Evolutionary conservation across 2,888 invertebrate species (phyloP).

Genomic region (Rhingia campestris): DNA sequence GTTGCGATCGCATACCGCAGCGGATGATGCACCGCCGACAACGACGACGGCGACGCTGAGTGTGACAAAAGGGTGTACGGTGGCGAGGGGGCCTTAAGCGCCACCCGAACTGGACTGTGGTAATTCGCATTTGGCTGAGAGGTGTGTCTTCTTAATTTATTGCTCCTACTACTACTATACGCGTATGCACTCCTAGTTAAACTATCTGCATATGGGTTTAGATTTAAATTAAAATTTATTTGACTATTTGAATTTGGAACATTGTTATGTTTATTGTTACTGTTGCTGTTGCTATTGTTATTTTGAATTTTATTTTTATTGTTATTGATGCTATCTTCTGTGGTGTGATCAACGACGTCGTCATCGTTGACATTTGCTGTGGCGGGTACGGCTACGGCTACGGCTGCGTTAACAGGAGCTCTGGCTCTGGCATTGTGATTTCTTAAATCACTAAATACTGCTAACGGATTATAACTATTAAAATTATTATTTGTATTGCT

Average conservation of each 20-base stretch:
- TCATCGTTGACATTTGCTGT: slow-evolving; percentile 45
- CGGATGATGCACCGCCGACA: slow-evolving; percentile 47
- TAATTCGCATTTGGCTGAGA: slow-evolving; percentile 74
- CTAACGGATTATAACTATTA: slow-evolving; percentile 70
- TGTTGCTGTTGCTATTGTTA: slow-evolving; percentile 59
- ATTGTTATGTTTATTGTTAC: slow-evolving; percentile 75
- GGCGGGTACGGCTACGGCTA: slow-evolving; percentile 51
- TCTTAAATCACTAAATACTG: slow-evolving; percentile 72
- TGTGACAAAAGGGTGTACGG: slow-evolving; percentile 35
- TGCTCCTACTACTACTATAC: slow-evolving; percentile 75
- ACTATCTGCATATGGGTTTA: slow-evolving; percentile 72
- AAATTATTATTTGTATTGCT: slow-evolving; percentile 68
- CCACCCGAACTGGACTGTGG: slow-evolving; percentile 76
- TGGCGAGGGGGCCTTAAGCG: slow-evolving; percentile 15
- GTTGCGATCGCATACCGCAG: slow-evolving; percentile 72
- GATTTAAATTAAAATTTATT: slow-evolving; percentile 76
- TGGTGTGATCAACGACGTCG: not conserved
- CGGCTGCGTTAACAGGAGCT: slow-evolving; percentile 66
- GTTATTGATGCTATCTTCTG: slow-evolving; percentile 48
- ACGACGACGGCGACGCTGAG: slow-evolving; percentile 11
- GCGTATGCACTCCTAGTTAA: slow-evolving; percentile 75
- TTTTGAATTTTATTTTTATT: slow-evolving; percentile 57
- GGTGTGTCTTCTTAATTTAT: slow-evolving; percentile 78
- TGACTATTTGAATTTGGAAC: slow-evolving; percentile 83
- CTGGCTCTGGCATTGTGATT: slow-evolving; percentile 73